These are phyloP conservation scores for Ploceus nigricollis DNA, from an alignment of 2,113 vertebrate genomes.

Conservation along the genomic window DNA sequence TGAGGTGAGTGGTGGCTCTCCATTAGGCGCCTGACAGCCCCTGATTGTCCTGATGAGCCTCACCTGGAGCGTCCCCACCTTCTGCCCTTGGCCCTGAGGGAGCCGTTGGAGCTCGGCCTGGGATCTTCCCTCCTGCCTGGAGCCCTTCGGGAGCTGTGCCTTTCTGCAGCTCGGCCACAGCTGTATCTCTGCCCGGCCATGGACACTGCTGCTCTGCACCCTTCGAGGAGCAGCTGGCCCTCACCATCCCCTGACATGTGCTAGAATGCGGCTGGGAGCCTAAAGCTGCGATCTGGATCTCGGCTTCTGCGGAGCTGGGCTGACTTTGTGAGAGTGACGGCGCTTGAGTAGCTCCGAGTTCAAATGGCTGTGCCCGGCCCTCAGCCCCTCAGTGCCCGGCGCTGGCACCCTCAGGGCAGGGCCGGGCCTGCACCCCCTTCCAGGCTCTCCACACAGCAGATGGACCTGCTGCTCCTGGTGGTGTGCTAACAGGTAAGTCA, in stretches of 20 bases:
- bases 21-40: too few species aligned
- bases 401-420: rapidly evolving
- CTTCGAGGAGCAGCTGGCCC: rapidly evolving
- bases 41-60: background rate
- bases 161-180: rapidly evolving
- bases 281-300: background rate
- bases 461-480: rapidly evolving
- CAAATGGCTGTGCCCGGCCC: rapidly evolving
- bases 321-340: background rate
- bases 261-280: rapidly evolving
- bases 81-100: rapidly evolving
- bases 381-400: rapidly evolving
- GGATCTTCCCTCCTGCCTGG: rapidly evolving
- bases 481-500: rapidly evolving
- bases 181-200: rapidly evolving
- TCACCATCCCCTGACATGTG: rapidly evolving
- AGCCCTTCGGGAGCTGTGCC: rapidly evolving
- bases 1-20: background rate
- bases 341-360: rapidly evolving
- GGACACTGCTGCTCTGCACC: rapidly evolving
- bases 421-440: rapidly evolving
- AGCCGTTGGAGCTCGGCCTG: background rate
- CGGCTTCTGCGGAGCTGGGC: rapidly evolving
- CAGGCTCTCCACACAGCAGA: rapidly evolving
- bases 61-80: background rate